A percentile compares a stretch with the other conserved stretches of the same genome.
These are phyloP conservation scores for Agelastica alni DNA, from an alignment of 2,888 invertebrate genomes.

Conservation along the genomic window DNA sequence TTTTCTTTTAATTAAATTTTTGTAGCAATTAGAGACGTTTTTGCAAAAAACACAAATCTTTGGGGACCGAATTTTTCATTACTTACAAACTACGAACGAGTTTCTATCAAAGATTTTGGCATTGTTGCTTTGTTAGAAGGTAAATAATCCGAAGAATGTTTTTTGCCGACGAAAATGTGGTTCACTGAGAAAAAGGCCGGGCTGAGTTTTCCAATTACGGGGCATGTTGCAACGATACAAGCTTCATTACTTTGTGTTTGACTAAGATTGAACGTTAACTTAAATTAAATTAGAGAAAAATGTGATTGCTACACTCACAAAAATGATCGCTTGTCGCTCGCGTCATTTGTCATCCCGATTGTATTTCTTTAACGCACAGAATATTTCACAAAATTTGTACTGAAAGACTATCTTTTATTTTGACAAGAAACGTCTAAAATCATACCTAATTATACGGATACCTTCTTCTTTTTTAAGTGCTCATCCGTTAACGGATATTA, in stretches of 20 bases:
- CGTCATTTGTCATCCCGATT: too few relatives aligned
- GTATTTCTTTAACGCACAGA: too few relatives aligned
- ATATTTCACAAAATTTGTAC: too few relatives aligned
- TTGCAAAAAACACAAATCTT: conserved; percentile 5
- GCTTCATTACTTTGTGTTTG: not conserved
- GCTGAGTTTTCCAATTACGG: not conserved
- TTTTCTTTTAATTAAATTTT: conserved; percentile 23
- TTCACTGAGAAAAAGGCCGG: not conserved
- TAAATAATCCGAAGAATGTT: conserved; percentile 2
- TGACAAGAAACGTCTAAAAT: too few relatives aligned
- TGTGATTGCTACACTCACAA: not conserved
- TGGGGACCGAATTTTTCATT: conserved; percentile 2
- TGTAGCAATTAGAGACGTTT: conserved; percentile 16
- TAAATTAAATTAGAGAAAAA: not conserved
- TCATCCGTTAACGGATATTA: too few relatives aligned
- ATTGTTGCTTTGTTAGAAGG: not conserved
- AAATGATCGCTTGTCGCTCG: too few relatives aligned
- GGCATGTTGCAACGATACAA: not conserved
- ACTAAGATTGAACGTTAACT: not conserved
- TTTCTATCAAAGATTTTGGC: not conserved
- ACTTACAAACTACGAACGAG: not conserved
- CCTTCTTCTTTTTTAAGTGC: too few relatives aligned
- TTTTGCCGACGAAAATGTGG: not conserved
- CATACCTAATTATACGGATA: too few relatives aligned
- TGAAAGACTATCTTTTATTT: too few relatives aligned